Percentiles rank a stretch among this genome's conserved stretches.
These are phyloP conservation scores for Leptinotarsa peninsularis DNA, from an alignment of 2,888 invertebrate genomes.

Conservation along the genomic window DNA sequence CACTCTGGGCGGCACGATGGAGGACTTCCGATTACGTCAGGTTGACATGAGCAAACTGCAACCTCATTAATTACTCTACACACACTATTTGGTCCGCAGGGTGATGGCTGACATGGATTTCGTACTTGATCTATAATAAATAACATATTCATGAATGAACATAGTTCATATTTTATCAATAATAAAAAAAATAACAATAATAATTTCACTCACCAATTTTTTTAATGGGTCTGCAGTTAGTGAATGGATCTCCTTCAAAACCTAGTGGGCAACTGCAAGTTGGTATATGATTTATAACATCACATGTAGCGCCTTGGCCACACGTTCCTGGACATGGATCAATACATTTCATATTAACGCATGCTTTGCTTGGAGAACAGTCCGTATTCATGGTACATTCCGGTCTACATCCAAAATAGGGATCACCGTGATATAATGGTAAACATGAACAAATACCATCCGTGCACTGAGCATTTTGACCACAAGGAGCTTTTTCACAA, in stretches of 20 bases:
- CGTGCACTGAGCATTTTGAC: conserved; percentile 81
- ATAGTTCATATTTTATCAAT: background rate
- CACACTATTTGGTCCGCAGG: conserved; percentile 78
- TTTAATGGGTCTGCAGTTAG: conserved; percentile 65
- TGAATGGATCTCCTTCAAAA: conserved; percentile 84
- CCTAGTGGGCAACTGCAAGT: conserved; percentile 81
- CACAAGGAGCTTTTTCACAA: conserved; percentile 82
- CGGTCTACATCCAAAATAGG: conserved; percentile 80
- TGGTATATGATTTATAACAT: conserved; percentile 85
- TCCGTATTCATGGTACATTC: conserved; percentile 86
- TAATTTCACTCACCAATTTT: conserved; percentile 47
- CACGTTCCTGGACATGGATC: conserved; percentile 86
- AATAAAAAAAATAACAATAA: too few species aligned
- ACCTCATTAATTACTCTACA: conserved; percentile 72
- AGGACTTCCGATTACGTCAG: conserved; percentile 79
- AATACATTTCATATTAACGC: conserved; percentile 80
- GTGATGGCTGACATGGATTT: conserved; percentile 79
- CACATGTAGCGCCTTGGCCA: conserved; percentile 82
- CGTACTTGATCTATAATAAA: conserved; percentile 56
- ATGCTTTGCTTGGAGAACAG: conserved; percentile 81
- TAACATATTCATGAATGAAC: conserved; percentile 4
- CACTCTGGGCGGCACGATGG: conserved; percentile 85
- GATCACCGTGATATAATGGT: conserved; percentile 78
- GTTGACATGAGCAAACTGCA: conserved; percentile 78
- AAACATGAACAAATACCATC: conserved; percentile 80